A percentile compares a stretch with the other conserved stretches of the same genome.
These are phyloP conservation scores for Atlantisia rogersi DNA, from an alignment of 2,113 vertebrate genomes.

Conservation along the genomic window DNA sequence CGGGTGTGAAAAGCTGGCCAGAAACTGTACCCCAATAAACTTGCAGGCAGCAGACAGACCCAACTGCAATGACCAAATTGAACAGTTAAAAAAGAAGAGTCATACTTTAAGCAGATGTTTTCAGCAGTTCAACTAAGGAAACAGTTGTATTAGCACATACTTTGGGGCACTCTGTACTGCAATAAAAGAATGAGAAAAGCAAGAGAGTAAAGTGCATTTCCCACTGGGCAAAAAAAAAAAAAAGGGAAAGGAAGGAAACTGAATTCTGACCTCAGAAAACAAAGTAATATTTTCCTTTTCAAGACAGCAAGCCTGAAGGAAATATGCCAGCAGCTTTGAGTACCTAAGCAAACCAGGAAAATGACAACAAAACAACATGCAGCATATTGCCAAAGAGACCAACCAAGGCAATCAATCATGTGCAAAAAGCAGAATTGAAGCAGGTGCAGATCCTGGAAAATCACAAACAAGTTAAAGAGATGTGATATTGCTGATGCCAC, in stretches of 20 bases:
- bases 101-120: background rate
- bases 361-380: background rate
- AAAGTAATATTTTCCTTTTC: background rate
- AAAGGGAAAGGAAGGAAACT: background rate
- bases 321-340: background rate
- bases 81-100: background rate
- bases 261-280: background rate
- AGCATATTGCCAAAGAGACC: background rate
- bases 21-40: background rate
- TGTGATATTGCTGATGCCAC: background rate
- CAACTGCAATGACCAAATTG: background rate
- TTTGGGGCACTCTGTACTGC: background rate
- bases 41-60: background rate
- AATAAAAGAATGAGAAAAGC: background rate
- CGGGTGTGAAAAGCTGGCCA: background rate
- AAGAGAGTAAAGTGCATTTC: background rate
- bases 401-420: background rate
- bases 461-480: background rate
- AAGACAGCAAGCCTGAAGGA: background rate
- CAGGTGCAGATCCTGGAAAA: background rate
- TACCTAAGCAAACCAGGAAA: background rate
- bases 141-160: background rate
- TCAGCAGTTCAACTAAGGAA: background rate
- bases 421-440: background rate
- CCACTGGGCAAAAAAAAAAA: background rate